phyloP scores from a whole-genome alignment of 2,797 vertebrate species.

The Podarcis lilfordi region DNA sequence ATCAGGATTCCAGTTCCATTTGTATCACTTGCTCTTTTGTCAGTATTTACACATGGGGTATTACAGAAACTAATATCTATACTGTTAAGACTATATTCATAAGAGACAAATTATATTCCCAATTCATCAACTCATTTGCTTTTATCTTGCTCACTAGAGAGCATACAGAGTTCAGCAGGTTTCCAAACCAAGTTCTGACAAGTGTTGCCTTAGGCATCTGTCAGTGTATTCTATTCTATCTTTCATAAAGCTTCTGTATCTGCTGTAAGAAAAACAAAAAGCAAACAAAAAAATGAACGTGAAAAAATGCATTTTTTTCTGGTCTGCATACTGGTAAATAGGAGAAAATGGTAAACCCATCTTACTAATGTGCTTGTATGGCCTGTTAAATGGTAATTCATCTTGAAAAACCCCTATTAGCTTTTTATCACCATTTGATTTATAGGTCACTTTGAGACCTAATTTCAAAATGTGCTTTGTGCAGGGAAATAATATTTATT shows the following conservation, averaged over 20 bases:
- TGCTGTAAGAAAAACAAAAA: not conserved
- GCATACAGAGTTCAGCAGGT: not conserved
- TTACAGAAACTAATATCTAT: not conserved
- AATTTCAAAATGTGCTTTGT: not conserved
- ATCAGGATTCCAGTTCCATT: slow-evolving; percentile 7
- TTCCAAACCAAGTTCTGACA: not conserved
- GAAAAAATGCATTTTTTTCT: not conserved
- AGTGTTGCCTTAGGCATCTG: not conserved
- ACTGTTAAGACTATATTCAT: not conserved
- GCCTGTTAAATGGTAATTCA: not conserved
- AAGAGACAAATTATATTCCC: not conserved
- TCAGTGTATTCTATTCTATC: too few relatives aligned
- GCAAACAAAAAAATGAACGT: not conserved
- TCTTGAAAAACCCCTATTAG: too few relatives aligned
- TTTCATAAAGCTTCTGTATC: not conserved
- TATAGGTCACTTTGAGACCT: not conserved
- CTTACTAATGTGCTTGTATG: slow-evolving; percentile 5
- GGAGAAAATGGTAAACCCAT: not conserved
- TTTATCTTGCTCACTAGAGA: not conserved
- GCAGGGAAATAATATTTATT: not conserved
- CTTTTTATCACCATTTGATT: not conserved
- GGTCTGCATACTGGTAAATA: not conserved
- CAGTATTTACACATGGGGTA: slow-evolving; percentile 8
- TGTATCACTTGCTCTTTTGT: not conserved
- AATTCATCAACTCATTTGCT: slow-evolving; percentile 7